Evolutionary conservation across 2,797 vertebrate species (phyloP).

Genomic region (Ataeniobius toweri): DNA sequence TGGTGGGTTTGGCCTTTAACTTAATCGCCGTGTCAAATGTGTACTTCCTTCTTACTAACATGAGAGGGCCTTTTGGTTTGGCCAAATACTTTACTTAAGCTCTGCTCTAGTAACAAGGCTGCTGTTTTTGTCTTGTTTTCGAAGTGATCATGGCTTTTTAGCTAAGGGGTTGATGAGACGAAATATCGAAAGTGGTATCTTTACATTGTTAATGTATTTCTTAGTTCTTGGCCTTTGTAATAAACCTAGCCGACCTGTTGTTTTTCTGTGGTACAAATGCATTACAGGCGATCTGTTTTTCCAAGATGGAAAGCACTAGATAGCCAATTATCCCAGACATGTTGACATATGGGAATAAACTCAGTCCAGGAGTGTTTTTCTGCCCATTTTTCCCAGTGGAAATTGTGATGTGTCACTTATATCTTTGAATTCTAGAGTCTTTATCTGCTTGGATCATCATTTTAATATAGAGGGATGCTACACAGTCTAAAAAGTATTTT

Average conservation of each 20-base stretch:
- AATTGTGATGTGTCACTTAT: background rate
- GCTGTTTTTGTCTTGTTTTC: background rate
- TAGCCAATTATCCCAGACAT: background rate
- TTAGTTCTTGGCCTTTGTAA: background rate
- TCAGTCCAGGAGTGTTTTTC: background rate
- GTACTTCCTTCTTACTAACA: slow-evolving; percentile 46
- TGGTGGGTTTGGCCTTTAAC: slow-evolving; percentile 59
- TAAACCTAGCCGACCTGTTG: background rate
- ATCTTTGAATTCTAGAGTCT: background rate
- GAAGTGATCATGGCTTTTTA: background rate
- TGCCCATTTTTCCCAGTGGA: background rate
- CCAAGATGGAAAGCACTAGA: slow-evolving; percentile 4
- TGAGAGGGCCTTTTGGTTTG: slow-evolving; percentile 37
- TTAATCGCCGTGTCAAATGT: slow-evolving; percentile 58
- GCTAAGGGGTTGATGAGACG: background rate
- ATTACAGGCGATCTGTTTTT: slow-evolving; percentile 15
- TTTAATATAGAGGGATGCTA: background rate
- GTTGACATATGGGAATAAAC: background rate
- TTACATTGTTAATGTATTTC: background rate
- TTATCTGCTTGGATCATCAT: background rate
- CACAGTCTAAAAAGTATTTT: too few relatives aligned
- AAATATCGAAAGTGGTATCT: background rate
- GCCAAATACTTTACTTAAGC: slow-evolving; percentile 36
- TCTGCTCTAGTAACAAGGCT: slow-evolving; percentile 9
- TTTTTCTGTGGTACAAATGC: slow-evolving; percentile 9